Percentiles rank a stretch among this genome's conserved stretches.
These are phyloP conservation scores for Clunio marinus DNA, from an alignment of 2,888 invertebrate genomes.

Conservation along the genomic window DNA sequence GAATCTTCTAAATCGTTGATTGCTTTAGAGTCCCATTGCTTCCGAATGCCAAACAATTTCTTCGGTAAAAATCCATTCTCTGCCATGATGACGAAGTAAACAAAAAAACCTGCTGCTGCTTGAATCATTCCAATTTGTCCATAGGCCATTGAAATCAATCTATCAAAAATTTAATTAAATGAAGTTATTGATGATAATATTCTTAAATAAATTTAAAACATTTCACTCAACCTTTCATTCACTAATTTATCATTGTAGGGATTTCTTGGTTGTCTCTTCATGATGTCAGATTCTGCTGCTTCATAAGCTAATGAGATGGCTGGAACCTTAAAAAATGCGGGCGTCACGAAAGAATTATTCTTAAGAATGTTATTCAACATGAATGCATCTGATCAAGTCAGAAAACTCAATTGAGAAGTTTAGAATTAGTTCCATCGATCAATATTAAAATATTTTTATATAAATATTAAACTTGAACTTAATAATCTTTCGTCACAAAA, in stretches of 20 bases:
- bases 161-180: slow-evolving; percentile 48
- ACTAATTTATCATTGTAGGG: too few relatives aligned
- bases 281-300: background rate
- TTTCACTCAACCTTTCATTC: too few relatives aligned
- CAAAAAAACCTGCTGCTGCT: slow-evolving; percentile 99
- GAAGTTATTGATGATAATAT: background rate
- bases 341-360: too few relatives aligned
- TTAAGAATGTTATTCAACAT: too few relatives aligned
- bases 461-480: too few relatives aligned
- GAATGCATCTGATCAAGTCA: too few relatives aligned
- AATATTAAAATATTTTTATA: too few relatives aligned
- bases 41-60: slow-evolving; percentile 88
- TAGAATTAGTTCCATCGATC: too few relatives aligned
- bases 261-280: background rate
- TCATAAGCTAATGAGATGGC: background rate
- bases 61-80: slow-evolving; percentile 96
- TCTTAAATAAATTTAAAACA: background rate
- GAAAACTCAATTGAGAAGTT: too few relatives aligned
- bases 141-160: slow-evolving; percentile 98
- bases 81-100: slow-evolving; percentile 99
- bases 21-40: slow-evolving; percentile 97
- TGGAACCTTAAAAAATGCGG: background rate
- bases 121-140: slow-evolving; percentile 99
- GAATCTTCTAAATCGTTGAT: slow-evolving; percentile 97
- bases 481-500: too few relatives aligned